Conservation (phyloP, 2,888 invertebrate genomes). For the Bellardia pandia region DNA sequence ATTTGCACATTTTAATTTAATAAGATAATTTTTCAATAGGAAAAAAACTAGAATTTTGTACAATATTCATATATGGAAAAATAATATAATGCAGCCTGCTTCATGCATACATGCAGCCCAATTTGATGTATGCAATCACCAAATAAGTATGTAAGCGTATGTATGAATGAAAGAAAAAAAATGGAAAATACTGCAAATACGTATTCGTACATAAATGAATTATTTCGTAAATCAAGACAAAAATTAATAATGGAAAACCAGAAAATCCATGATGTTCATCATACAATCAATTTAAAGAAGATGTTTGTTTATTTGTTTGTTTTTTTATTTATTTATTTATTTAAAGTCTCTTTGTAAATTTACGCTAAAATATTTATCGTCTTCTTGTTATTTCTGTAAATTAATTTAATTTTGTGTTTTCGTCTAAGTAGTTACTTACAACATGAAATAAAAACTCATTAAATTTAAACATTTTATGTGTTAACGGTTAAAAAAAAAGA, state of each 20-base stretch:
- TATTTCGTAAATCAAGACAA: conserved; percentile 61
- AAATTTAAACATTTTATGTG: conserved; percentile 73
- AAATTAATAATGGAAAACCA: conserved; percentile 21
- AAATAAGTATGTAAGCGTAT: conserved; percentile 36
- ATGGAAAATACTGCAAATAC: conserved; percentile 25
- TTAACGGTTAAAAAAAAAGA: conserved; percentile 67
- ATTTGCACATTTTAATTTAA: conserved; percentile 76
- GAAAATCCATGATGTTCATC: conserved; percentile 59
- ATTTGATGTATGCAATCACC: conserved; percentile 61
- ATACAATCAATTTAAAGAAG: conserved; percentile 67
- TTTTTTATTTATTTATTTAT: conserved; percentile 27
- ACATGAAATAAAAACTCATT: conserved; percentile 71
- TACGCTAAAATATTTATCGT: conserved; percentile 58
- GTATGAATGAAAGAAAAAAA: conserved; percentile 13
- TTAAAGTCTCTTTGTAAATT: conserved; percentile 51
- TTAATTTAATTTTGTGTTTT: conserved; percentile 63
- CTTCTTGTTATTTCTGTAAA: conserved; percentile 47
- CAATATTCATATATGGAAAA: conserved; percentile 62
- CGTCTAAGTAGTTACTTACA: not conserved
- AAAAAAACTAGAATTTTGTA: conserved; percentile 63
- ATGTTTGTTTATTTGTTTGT: conserved; percentile 46
- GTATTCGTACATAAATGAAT: conserved; percentile 53
- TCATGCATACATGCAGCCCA: conserved; percentile 56
- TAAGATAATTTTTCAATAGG: conserved; percentile 74
- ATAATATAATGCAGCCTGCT: conserved; percentile 57